phyloP scores from a whole-genome alignment of 2,113 vertebrate species.

The Chloropsis cyanopogon region DNA sequence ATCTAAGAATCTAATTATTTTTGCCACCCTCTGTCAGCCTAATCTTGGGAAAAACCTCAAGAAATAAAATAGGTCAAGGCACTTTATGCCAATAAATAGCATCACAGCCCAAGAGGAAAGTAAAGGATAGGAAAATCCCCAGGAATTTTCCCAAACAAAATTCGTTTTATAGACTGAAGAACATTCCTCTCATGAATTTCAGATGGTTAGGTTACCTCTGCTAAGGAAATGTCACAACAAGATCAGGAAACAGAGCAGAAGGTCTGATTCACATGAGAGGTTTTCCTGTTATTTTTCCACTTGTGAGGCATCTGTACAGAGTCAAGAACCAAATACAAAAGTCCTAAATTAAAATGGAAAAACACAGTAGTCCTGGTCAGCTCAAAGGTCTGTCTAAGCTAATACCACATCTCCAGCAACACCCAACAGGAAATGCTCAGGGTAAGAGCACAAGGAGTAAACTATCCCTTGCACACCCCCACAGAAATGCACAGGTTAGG shows the following conservation, averaged over 20 bases:
- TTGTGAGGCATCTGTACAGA: background rate
- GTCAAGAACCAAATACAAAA: background rate
- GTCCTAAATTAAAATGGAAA: background rate
- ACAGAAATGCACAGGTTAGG: background rate
- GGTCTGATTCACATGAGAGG: background rate
- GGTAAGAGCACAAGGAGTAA: background rate
- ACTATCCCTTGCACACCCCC: background rate
- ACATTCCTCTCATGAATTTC: background rate
- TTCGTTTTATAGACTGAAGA: background rate
- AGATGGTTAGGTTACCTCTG: background rate
- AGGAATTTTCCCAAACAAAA: background rate
- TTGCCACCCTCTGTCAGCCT: background rate
- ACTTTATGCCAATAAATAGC: background rate
- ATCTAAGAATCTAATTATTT: conserved; percentile 20
- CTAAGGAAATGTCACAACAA: background rate
- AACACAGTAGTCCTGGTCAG: background rate
- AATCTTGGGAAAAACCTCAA: background rate
- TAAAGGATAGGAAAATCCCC: conserved; percentile 28
- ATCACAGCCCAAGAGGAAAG: background rate
- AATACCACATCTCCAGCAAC: background rate
- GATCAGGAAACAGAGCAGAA: background rate
- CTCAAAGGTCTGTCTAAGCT: background rate
- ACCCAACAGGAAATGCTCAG: background rate
- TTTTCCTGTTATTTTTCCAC: background rate
- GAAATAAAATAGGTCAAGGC: conserved; percentile 13